A percentile compares a stretch with the other conserved stretches of the same genome.
Conservation (phyloP, 1,140 invertebrate genomes). For the Zaprionus ornatus region DNA sequence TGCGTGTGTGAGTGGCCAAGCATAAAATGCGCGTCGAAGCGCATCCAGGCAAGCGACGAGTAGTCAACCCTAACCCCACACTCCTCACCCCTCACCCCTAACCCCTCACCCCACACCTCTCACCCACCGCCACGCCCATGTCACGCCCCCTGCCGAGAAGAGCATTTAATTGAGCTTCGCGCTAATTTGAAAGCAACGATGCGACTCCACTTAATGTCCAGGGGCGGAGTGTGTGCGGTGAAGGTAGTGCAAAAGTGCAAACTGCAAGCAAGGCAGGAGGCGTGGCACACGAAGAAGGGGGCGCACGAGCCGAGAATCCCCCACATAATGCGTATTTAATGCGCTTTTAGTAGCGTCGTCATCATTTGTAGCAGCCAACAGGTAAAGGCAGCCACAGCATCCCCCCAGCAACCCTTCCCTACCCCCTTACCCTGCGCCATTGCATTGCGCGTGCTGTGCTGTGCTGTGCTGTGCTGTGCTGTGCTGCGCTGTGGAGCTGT, state of each 20-base stretch:
- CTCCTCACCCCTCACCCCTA: neutral
- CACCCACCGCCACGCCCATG: neutral
- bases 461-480: no score
- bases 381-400: slow-evolving; percentile 18
- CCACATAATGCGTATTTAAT: slow-evolving; percentile 70
- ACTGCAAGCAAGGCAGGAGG: neutral
- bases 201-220: slow-evolving; percentile 36
- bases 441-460: neutral
- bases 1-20: slow-evolving; percentile 40
- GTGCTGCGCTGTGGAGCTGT: neutral
- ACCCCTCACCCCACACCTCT: neutral
- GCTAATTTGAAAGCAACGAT: slow-evolving; percentile 78
- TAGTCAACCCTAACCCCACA: slow-evolving; percentile 12
- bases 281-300: neutral
- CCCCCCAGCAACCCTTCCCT: neutral
- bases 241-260: neutral
- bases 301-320: neutral
- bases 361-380: slow-evolving; percentile 27
- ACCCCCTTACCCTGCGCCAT: neutral
- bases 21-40: slow-evolving; percentile 69
- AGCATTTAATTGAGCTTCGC: slow-evolving; percentile 72
- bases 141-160: neutral
- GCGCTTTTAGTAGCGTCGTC: slow-evolving; percentile 47
- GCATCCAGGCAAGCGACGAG: slow-evolving; percentile 57
- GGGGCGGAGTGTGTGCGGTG: neutral